These are phyloP conservation scores for Rhimphoctona megacephalus DNA, from an alignment of 2,888 invertebrate species.

Conservation along the genomic window DNA sequence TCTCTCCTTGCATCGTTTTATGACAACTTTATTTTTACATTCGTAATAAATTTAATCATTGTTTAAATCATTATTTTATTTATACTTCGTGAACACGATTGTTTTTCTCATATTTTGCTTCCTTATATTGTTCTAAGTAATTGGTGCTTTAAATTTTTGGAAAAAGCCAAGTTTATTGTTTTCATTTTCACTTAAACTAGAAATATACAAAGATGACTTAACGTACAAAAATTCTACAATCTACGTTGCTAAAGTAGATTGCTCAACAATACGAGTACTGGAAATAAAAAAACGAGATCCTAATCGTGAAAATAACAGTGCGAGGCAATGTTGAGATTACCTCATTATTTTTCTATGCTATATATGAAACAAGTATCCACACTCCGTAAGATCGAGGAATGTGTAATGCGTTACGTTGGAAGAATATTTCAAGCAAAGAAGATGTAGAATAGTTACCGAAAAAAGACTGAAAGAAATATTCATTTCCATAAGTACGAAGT, in stretches of 20 bases:
- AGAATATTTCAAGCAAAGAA: neutral
- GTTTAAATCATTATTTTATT: neutral
- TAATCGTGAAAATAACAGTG: constrained; percentile 20
- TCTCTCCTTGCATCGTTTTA: neutral
- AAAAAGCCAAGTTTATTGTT: too few species aligned
- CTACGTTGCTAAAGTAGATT: neutral
- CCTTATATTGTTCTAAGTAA: neutral
- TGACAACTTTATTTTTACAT: too few species aligned
- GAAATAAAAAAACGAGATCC: constrained; percentile 27
- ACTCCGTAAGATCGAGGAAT: constrained; percentile 43
- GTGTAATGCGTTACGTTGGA: constrained; percentile 13
- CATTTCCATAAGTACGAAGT: constrained; percentile 60
- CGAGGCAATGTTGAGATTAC: constrained; percentile 49
- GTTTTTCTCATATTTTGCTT: neutral
- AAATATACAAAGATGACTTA: neutral
- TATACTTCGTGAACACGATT: neutral
- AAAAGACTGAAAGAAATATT: constrained; percentile 47
- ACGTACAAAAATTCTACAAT: neutral
- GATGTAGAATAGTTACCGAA: neutral
- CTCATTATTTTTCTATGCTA: constrained; percentile 56
- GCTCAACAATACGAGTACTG: neutral
- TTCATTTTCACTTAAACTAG: neutral
- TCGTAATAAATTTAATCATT: too few species aligned
- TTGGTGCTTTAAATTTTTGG: too few species aligned
- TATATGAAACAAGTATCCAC: constrained; percentile 12